Conservation (phyloP, 2,113 vertebrate genomes). For the Amia ocellicauda region DNA sequence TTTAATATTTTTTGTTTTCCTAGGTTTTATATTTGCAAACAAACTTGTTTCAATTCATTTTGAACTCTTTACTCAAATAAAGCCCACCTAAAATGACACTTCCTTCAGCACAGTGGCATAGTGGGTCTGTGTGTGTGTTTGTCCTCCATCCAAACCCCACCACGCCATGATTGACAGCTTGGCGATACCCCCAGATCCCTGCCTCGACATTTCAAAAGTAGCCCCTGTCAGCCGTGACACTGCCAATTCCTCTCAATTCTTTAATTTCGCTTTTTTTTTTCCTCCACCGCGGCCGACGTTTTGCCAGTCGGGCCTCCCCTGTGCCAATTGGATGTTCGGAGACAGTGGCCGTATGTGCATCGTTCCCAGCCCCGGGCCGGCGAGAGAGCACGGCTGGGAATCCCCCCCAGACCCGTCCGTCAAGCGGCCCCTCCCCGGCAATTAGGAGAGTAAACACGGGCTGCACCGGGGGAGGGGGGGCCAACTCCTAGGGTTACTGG, state of each 20-base stretch:
- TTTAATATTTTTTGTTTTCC: no score
- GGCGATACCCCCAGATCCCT: constrained; percentile 58
- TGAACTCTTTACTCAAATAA: no score
- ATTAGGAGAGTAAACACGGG: constrained; percentile 98
- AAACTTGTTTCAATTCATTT: no score
- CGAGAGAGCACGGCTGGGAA: constrained; percentile 49
- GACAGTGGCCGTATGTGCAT: constrained; percentile 56
- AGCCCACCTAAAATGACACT: no score
- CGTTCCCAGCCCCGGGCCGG: constrained; percentile 60
- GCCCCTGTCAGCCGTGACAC: constrained; percentile 54
- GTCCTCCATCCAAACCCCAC: constrained; percentile 65
- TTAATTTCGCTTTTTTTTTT: constrained; percentile 71
- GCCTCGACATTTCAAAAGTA: constrained; percentile 62
- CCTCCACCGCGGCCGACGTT: constrained; percentile 39
- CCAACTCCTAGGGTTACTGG: constrained; percentile 76
- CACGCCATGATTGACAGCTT: constrained; percentile 76
- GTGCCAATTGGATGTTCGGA: constrained; percentile 70
- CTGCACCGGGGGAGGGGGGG: constrained; percentile 58
- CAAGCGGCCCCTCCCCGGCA: constrained; percentile 90
- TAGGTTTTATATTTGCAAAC: no score
- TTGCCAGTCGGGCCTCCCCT: constrained; percentile 61
- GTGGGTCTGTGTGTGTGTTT: constrained; percentile 31
- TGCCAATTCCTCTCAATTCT: constrained; percentile 69
- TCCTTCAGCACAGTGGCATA: no score
- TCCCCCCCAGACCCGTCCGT: constrained; percentile 71